Evolutionary conservation across 30 jellyfish, hydroid and myxozoan genomes (phyloP).

Genomic region (Chrysaora quinquecirrha): DNA sequence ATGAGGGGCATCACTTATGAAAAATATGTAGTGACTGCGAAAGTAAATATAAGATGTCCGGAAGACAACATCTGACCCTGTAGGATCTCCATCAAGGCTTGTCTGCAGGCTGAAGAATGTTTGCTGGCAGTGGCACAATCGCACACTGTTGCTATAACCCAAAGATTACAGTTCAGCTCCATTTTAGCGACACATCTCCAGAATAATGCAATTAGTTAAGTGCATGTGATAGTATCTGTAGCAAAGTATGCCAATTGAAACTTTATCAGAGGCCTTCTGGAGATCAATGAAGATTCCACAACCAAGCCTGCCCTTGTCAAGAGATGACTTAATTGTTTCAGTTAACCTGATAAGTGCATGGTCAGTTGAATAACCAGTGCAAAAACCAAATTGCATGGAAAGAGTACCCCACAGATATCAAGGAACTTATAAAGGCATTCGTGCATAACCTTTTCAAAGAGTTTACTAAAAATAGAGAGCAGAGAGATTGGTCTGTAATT

Average conservation of each 20-base stretch:
- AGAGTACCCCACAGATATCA: slow-evolving; percentile 21
- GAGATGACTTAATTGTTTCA: slow-evolving; percentile 8
- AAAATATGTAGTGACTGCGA: too few relatives aligned
- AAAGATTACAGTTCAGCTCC: too few relatives aligned
- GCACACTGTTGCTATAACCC: too few relatives aligned
- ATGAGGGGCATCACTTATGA: too few relatives aligned
- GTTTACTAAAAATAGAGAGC: slow-evolving; percentile 28
- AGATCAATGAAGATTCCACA: slow-evolving; percentile 44
- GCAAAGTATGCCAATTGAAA: not conserved
- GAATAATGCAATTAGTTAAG: too few relatives aligned
- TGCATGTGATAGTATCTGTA: too few relatives aligned
- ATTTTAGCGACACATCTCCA: too few relatives aligned
- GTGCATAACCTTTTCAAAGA: slow-evolving; percentile 33
- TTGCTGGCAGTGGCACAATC: too few relatives aligned
- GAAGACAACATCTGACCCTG: too few relatives aligned
- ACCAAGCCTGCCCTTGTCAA: slow-evolving; percentile 19
- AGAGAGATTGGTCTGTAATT: not conserved
- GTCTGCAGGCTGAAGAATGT: too few relatives aligned
- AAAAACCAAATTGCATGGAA: slow-evolving; percentile 18
- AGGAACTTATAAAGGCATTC: slow-evolving; percentile 16
- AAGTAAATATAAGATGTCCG: too few relatives aligned
- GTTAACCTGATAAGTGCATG: not conserved
- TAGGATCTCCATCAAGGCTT: too few relatives aligned
- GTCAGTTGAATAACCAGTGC: not conserved
- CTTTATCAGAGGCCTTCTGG: not conserved